Base-by-base conservation (phyloP, 2,888 invertebrate genomes). In the Tholera decimalis region DNA sequence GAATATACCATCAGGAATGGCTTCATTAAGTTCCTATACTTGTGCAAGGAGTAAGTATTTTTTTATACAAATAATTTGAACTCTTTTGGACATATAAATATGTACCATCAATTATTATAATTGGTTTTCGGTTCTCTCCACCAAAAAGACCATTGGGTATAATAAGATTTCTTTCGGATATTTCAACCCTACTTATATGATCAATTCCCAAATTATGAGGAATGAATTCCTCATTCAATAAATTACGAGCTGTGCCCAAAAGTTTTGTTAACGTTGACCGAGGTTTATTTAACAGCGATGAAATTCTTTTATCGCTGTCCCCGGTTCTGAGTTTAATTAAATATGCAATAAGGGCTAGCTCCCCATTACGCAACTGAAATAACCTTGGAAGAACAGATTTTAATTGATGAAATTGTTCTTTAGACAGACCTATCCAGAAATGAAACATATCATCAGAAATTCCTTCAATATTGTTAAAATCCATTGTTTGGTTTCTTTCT, bases 21-120 rank as follows among this genome's bases (percentile, higher is more conserved):
- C 43, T 63, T 63, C 7, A 63, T 22, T 1, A 56, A 28, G 41
- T 63, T 56, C 15, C 43, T 44, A 26, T 60, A 66, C 28, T 60
- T 66, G 33, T 50, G 51, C 24, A 39, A 53, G 22, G n/a, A 53
- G 13, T 53, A 39, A 11, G 39, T 53, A 37, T 53, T 24, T 15
- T n/a, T n/a, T n/a, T n/a, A n/a, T n/a, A n/a, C n/a, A n/a, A n/a
- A n/a, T n/a, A n/a, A n/a, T n/a, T n/a, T n/a, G n/a, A n/a, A n/a
- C n/a, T n/a, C n/a, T n/a, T n/a, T n/a, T n/a, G n/a, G n/a, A n/a
- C n/a, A n/a, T n/a, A n/a, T n/a, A n/a, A n/a, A n/a, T n/a, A n/a
- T n/a, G n/a, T n/a, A n/a, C n/a, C n/a, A n/a, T n/a, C n/a, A n/a
- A n/a, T n/a, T n/a, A n/a, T n/a, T n/a, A n/a, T n/a, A n/a, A n/a